Base-by-base conservation (phyloP, 1,140 invertebrate species). In the Archivesica marissinica region DNA sequence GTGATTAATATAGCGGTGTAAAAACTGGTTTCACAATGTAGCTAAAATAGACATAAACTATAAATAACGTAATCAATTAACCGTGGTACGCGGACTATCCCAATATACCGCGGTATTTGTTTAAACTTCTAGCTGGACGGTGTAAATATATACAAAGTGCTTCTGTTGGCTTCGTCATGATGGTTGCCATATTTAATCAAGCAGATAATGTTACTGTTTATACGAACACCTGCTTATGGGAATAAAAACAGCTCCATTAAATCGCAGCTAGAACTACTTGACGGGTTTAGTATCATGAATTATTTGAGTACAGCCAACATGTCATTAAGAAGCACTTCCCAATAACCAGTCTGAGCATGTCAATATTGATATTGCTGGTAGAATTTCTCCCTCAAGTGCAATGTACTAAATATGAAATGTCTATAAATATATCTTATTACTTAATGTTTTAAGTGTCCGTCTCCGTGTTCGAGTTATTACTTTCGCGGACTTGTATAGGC, bases 381-480 rank as follows among this genome's bases (percentile, higher is more conserved):
- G 20, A 64, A 35, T 64, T 35, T 25, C 59, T 13, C 2, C 0
- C 15, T 64, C 20, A 64, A 64, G 59, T 64, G 59, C 20, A 35
- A 64, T 7, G 59, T 17, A 35, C 59, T 64, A 20, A 64, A 64
- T n/a, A 25, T 64, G 3, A n/a, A 17, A 17, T 33, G 1, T 35
- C n/a, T 30, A 35, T 52, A 64, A 59, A 28, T 35, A 33, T 64
- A n/a, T 64, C 38, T 35, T 35, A 64, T 64, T 35, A 15, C 59
- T 25, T 64, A 64, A 30, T 35, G 59, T 64, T 64, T 35, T 64
- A 64, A 64, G 59, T 64, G 59, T 64, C 23, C 11, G 59, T n/a
- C n/a, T n/a, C n/a, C n/a, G n/a, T n/a, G n/a, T n/a, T n/a, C n/a
- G n/a, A n/a, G n/a, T n/a, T n/a, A n/a, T n/a, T n/a, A n/a, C n/a